Evolutionary conservation across 37 sponge, comb jelly and placozoan species (phyloP).

Genomic region (Chondrosia reniformis): DNA sequence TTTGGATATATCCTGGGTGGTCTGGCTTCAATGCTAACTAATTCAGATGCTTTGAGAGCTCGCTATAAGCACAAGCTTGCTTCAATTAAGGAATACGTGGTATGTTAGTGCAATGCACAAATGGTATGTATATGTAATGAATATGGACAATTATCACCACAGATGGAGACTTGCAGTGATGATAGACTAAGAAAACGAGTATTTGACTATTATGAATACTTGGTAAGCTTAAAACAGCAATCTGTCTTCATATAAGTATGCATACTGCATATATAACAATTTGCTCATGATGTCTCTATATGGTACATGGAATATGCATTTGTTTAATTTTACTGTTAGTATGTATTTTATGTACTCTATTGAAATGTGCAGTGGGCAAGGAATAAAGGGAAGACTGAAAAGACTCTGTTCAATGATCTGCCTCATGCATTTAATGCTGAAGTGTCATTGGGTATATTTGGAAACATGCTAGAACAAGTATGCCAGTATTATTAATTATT

Average conservation of each 20-base stretch:
- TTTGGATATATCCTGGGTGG: slow-evolving; percentile 75
- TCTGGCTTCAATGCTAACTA: slow-evolving; percentile 57
- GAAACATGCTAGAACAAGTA: slow-evolving; percentile 39
- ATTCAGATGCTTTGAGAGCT: slow-evolving; percentile 43
- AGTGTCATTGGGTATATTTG: slow-evolving; percentile 46
- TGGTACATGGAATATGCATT: too few species aligned
- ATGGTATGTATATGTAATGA: background rate
- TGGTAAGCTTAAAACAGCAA: slow-evolving; percentile 46
- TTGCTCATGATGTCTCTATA: background rate
- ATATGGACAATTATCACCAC: background rate
- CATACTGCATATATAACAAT: background rate
- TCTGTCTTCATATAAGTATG: background rate
- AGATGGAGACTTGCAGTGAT: slow-evolving; percentile 33
- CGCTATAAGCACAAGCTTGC: slow-evolving; percentile 54
- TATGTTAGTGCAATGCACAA: slow-evolving; percentile 3
- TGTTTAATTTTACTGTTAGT: too few species aligned
- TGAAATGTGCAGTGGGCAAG: slow-evolving; percentile 35
- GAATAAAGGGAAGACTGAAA: slow-evolving; percentile 36
- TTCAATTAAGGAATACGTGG: slow-evolving; percentile 40
- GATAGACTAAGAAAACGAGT: slow-evolving; percentile 43
- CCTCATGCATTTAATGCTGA: slow-evolving; percentile 50
- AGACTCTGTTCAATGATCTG: slow-evolving; percentile 37
- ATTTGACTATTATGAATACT: slow-evolving; percentile 49
- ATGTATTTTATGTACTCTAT: background rate
- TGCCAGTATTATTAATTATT: background rate